Evolutionary conservation across 1,140 invertebrate genomes (phyloP), one percentile per base, ranked within the genome.

Genomic region (Meloidogyne exigua): DNA sequence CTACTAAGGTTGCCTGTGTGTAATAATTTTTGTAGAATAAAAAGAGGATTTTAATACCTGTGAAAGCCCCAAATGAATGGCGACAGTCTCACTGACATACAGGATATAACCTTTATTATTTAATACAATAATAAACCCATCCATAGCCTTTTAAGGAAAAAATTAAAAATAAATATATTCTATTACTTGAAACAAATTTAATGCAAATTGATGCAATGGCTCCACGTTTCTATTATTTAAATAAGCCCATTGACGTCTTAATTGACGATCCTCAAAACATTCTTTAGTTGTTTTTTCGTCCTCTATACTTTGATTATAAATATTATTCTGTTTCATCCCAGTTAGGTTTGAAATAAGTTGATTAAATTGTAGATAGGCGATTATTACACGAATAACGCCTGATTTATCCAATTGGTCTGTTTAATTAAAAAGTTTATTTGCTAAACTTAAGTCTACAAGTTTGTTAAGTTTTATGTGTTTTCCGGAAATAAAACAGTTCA

Each of bases 111-210:
- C 72, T 23, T 57, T 65, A 57, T 36, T 18, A 62, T 64, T 62
- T 25, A 73, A 23, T 39, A 73, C 72, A 65, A 73, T 73, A n/a
- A 64, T 65, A 64, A 73, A 73, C 5, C 72, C 72, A 65, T 73
- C 72, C 72, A 73, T 73, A 26, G 72, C 72, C 72, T 73, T 71
- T 71, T 18, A 57, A 15, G 18, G 15, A 32, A 21, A 57, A 62
- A 70, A 13, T 15, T 23, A 2, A 32, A 32, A 2, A 25, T 71
- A 36, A 39, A n/a, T n/a, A 5, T 23, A 69, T 32, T 21, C 13
- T 25, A 13, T 32, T 12, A 73, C 72, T 3, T 73, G 72, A 36
- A 73, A 73, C 11, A 73, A 32, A 73, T 73, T 73, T 28, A 57
- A 73, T 11, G 72, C 49, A 32, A 73, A 73, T 32, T 73, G 72